Conservation (phyloP, 2,888 invertebrate genomes). For the Lathronympha strigana region DNA sequence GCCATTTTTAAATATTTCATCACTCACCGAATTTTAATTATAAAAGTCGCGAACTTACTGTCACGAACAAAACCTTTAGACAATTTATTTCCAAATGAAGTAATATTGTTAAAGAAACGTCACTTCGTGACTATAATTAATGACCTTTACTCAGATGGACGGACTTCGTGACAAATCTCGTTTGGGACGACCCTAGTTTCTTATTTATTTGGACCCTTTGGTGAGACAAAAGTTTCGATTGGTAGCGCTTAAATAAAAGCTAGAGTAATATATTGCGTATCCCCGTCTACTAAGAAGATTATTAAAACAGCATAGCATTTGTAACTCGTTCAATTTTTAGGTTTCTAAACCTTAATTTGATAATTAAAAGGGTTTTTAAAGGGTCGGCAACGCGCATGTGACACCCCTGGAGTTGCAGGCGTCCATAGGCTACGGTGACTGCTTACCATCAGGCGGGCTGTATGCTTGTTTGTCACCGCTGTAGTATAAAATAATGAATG, state of each 20-base stretch:
- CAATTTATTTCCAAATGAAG: constrained; percentile 39
- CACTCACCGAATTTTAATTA: background rate
- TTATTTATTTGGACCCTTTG: background rate
- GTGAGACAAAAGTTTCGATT: background rate
- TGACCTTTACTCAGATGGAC: constrained; percentile 27
- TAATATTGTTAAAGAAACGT: constrained; percentile 38
- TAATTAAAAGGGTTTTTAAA: too few species aligned
- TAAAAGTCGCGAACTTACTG: constrained; percentile 2
- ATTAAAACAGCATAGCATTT: too few species aligned
- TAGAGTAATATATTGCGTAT: background rate
- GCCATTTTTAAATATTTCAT: background rate
- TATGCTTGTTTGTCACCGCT: too few species aligned
- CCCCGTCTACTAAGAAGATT: too few species aligned
- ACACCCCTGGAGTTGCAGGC: too few species aligned
- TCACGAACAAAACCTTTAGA: constrained; percentile 5
- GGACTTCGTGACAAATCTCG: constrained; percentile 28
- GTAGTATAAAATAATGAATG: too few species aligned
- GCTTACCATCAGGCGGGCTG: too few species aligned
- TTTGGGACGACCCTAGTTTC: constrained; percentile 13
- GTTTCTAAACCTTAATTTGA: too few species aligned
- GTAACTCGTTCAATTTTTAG: too few species aligned
- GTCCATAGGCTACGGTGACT: too few species aligned
- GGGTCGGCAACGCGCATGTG: too few species aligned
- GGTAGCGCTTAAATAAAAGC: background rate
- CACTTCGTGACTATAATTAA: constrained; percentile 31